These are phyloP conservation scores for Eriocheir sinensis DNA, from an alignment of 1,140 invertebrate genomes.

Conservation along the genomic window DNA sequence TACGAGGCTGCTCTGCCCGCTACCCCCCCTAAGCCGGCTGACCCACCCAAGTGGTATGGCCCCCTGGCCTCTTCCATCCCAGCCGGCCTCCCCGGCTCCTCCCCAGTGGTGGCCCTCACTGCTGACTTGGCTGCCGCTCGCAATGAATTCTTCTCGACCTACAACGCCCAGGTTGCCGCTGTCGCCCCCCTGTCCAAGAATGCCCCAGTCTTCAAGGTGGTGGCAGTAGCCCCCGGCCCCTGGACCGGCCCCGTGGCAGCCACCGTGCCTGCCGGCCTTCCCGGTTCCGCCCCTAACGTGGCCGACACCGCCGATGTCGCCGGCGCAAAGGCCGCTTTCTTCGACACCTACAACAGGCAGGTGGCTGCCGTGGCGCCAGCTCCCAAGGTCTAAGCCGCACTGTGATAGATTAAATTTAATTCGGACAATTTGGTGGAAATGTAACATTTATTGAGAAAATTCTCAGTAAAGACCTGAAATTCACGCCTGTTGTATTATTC, in stretches of 20 bases:
- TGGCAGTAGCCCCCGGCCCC: not conserved
- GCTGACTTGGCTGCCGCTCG: conserved; percentile 70
- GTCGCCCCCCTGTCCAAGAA: not conserved
- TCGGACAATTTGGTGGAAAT: not conserved
- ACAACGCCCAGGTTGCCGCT: conserved; percentile 65
- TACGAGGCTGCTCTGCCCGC: conserved; percentile 38
- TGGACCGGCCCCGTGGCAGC: not conserved
- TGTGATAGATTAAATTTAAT: not conserved
- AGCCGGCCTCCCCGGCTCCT: conserved; percentile 74
- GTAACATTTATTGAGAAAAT: not conserved
- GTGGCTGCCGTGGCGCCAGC: not conserved
- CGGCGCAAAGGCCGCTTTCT: not conserved
- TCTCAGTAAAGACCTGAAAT: not conserved
- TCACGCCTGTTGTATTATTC: not conserved
- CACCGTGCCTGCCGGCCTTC: not conserved
- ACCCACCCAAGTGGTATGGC: conserved; percentile 70
- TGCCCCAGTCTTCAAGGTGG: not conserved
- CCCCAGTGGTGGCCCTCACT: conserved; percentile 63
- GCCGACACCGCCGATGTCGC: not conserved
- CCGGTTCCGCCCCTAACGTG: not conserved
- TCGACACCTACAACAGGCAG: not conserved
- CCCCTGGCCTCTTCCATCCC: conserved; percentile 73
- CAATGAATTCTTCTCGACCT: conserved; percentile 56
- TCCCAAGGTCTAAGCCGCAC: not conserved
- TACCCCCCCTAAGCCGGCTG: not conserved